phyloP scores from a whole-genome alignment of 2,888 invertebrate species.

The Aphidius colemani region DNA sequence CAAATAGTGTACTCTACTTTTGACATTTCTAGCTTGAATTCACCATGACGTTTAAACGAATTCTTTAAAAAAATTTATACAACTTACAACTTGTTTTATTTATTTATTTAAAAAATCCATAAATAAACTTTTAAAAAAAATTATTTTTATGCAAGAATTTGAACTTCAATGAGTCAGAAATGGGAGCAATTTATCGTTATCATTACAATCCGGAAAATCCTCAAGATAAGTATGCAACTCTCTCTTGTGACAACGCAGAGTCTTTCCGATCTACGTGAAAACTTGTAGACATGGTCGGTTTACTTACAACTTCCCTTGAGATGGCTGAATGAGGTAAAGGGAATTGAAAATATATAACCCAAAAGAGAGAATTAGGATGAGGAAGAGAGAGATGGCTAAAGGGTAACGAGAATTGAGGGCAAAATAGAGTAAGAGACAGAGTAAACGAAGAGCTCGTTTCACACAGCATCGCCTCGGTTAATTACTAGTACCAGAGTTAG shows the following conservation, averaged over 20 bases:
- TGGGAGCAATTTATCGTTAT: conserved; percentile 29
- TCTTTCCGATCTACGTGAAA: conserved; percentile 8
- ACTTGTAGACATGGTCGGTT: conserved; percentile 36
- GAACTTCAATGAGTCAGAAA: conserved; percentile 26
- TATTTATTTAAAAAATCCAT: too few species aligned
- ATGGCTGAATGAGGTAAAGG: conserved; percentile 11
- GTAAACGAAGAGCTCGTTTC: conserved; percentile 45
- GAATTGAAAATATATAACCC: background rate
- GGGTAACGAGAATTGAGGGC: conserved; percentile 12
- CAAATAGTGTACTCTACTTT: too few species aligned
- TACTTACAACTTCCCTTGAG: conserved; percentile 24
- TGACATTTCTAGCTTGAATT: too few species aligned
- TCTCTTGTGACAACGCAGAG: conserved; percentile 13
- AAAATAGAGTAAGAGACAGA: conserved; percentile 30
- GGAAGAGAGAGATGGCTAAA: conserved; percentile 15
- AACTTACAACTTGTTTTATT: too few species aligned
- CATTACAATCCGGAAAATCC: conserved; percentile 27
- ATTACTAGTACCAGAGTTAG: conserved; percentile 53
- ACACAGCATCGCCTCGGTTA: conserved; percentile 54
- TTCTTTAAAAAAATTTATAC: too few species aligned
- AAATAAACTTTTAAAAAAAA: too few species aligned
- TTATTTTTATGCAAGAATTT: conserved; percentile 8
- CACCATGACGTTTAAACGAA: too few species aligned
- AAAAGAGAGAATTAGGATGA: background rate
- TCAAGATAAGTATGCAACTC: conserved; percentile 22